A percentile compares a stretch with the other conserved stretches of the same genome.
Conservation (phyloP, 2,888 invertebrate genomes). For the Baronia brevicornis region DNA sequence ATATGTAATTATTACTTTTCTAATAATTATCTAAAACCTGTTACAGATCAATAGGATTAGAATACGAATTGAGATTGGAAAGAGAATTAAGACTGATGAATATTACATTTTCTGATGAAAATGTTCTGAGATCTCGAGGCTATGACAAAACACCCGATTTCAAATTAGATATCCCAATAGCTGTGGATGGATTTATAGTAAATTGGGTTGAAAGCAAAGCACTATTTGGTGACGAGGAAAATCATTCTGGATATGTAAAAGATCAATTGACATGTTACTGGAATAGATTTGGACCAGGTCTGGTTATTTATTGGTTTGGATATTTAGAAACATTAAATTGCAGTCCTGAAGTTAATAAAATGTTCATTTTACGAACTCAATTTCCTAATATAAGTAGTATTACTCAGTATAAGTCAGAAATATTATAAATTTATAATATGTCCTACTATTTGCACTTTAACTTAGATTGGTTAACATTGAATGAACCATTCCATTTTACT, state of each 20-base stretch:
- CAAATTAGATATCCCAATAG: conserved; percentile 91
- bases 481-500: too few species aligned
- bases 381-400: conserved; percentile 72
- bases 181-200: conserved; percentile 87
- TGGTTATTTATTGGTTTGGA: conserved; percentile 98
- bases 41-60: conserved; percentile 85
- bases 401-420: conserved; percentile 57
- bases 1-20: background rate
- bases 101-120: conserved; percentile 80
- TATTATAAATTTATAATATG: conserved; percentile 20
- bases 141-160: conserved; percentile 97
- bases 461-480: too few species aligned
- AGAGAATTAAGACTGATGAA: conserved; percentile 71
- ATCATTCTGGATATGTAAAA: conserved; percentile 86
- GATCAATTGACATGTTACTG: conserved; percentile 92
- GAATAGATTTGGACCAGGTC: conserved; percentile 95
- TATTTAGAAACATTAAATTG: conserved; percentile 81
- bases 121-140: conserved; percentile 84
- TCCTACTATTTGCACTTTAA: background rate
- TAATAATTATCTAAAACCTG: conserved; percentile 4
- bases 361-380: conserved; percentile 70
- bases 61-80: conserved; percentile 87
- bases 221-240: conserved; percentile 90
- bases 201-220: conserved; percentile 99
- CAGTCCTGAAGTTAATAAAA: conserved; percentile 79